Evolutionary conservation across 2,888 invertebrate species (phyloP), one percentile per base, ranked within the genome.

Genomic region (Callyntrura sp.): DNA sequence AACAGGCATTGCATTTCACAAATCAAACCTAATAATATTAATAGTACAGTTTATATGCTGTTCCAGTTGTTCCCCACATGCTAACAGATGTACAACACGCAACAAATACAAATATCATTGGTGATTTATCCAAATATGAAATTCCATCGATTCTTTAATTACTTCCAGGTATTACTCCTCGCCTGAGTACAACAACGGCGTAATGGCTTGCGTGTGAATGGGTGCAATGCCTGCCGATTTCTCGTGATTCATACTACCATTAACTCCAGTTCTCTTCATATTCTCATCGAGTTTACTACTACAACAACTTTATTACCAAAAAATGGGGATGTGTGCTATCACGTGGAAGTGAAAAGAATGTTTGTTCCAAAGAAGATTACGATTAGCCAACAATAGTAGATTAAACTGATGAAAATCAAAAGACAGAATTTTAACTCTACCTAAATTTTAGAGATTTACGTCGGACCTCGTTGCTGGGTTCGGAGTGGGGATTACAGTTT

Each of bases 131-230:
- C 23, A 25, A 25, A 11, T 9, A 65, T 28, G 25, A 28, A 65
- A 70, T 14, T 70, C 14, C 14, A 68, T 70, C 9, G 17, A n/a
- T 70, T 70, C 2, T 65, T 65, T 70, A 70, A 70, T 70, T 43
- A 70, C 70, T 70, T 70, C 70, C 70, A 70, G 70, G 70, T 62
- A 70, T 45, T 43, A 43, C 43, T 70, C 35, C 20, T 20, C 11
- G 12, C 70, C 9, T 43, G 70, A 70, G 43, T 70, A n/a, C 35
- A 35, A 43, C n/a, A 43, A 3, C n/a, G n/a, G n/a, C n/a, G n/a
- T n/a, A 23, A 43, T n/a, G 35, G 35, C 12, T 3, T 65, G 70
- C 43, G 70, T 70, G 70, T 28, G 70, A 12, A n/a, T n/a, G n/a
- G n/a, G n/a, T n/a, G n/a, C n/a, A n/a, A n/a, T n/a, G n/a, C n/a